Conservation (phyloP, 2,113 vertebrate species). For the Platycercus adscitus region DNA sequence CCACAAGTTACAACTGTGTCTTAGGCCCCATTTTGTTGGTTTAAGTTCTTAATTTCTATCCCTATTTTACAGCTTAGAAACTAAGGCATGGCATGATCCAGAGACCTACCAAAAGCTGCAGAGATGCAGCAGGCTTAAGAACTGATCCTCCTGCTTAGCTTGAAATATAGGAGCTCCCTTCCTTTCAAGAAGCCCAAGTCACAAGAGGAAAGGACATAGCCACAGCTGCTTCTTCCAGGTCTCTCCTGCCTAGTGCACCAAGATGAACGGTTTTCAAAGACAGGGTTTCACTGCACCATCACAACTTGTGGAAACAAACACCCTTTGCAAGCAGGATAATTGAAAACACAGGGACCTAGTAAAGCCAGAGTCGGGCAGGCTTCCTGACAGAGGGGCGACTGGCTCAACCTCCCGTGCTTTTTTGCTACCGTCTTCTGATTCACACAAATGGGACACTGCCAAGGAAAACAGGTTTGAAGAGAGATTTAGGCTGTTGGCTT, state of each 20-base stretch:
- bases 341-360: background rate
- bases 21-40: background rate
- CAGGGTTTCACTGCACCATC: background rate
- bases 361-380: background rate
- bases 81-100: fast-evolving
- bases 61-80: background rate
- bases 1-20: background rate
- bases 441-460: background rate
- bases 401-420: background rate
- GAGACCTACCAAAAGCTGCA: background rate
- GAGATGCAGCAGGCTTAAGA: background rate
- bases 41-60: background rate
- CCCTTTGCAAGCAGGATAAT: background rate
- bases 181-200: background rate
- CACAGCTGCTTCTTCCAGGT: background rate
- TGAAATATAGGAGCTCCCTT: background rate
- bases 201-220: background rate
- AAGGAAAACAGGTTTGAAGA: conserved; percentile 35
- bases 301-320: background rate
- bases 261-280: background rate
- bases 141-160: background rate
- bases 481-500: background rate
- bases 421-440: conserved; percentile 40
- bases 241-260: background rate
- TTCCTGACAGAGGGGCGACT: background rate